Percentiles rank a stretch among this genome's conserved stretches.
Evolutionary conservation across 2,888 invertebrate genomes (phyloP).

Genomic region (Hartigia nigra): DNA sequence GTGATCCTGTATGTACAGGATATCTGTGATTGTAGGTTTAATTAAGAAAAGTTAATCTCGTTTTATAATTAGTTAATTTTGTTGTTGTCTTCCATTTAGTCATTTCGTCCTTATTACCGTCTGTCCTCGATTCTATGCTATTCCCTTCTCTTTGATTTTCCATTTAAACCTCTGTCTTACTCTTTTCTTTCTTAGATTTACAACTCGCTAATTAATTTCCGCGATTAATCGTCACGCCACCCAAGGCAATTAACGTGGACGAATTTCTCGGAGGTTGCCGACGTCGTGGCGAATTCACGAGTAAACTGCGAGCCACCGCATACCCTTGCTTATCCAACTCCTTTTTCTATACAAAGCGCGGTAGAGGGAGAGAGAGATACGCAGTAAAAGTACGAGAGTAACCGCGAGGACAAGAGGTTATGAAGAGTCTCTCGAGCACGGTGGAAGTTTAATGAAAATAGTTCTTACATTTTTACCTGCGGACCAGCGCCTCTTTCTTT

Average conservation of each 20-base stretch:
- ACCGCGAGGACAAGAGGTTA: not conserved
- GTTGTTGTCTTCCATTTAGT: not conserved
- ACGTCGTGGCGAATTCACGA: slow-evolving; percentile 16
- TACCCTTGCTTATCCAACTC: not conserved
- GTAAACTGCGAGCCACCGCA: slow-evolving; percentile 27
- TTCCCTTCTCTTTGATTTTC: not conserved
- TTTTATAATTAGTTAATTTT: not conserved
- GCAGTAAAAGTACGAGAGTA: not conserved
- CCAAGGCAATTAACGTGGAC: slow-evolving; percentile 18
- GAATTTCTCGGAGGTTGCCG: slow-evolving; percentile 29
- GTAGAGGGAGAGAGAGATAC: not conserved
- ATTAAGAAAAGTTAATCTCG: not conserved
- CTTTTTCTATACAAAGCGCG: slow-evolving; percentile 5
- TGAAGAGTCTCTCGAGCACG: slow-evolving; percentile 42
- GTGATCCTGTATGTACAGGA: not conserved
- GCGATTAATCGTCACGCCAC: not conserved
- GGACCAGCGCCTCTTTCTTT: slow-evolving; percentile 40
- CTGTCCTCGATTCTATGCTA: not conserved
- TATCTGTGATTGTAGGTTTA: not conserved
- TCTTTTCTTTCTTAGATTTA: not conserved
- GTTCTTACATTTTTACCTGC: slow-evolving; percentile 57
- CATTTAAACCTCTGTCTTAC: not conserved
- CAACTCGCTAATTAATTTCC: not conserved
- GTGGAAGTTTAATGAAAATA: slow-evolving; percentile 59
- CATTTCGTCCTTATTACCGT: not conserved